Base-by-base conservation (phyloP, 2,888 invertebrate genomes). In the Notodonta dromedarius region DNA sequence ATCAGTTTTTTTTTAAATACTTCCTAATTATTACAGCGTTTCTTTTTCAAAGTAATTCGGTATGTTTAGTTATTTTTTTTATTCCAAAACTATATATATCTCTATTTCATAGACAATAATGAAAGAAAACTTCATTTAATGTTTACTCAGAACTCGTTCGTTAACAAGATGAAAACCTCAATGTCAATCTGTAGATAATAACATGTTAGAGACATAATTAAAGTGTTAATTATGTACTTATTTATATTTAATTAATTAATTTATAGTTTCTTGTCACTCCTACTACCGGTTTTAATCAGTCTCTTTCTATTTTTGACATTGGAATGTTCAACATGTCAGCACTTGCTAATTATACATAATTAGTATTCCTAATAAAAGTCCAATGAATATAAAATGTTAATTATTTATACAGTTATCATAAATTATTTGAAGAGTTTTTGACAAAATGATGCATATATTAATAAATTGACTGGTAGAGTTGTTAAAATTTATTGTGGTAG, bases 301-400 rank as follows among this genome's bases (percentile, higher is more conserved):
- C n/a, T n/a, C 5, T 48, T n/a, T 48, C 50, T 50, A 8, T 50
- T 16, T 11, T 9, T 5, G 9, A 50, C 16, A 50, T 50, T 16
- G 48, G 48, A 48, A 48, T 48, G 48, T 48, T 8, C 11, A 50
- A 50, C 8, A 50, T 14, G 16, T 50, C 50, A 8, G 14, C 50
- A 50, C 35, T 35, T 53, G n/a, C 7, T 53, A 35, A 53, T 53
- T 53, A 52, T n/a, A 13, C 32, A 35, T 53, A 53, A 53, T 53
- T 53, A 53, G 16, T n/a, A 6, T 13, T 35, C 35, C 32, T 4
- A 13, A 13, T 53, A 53, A n/a, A 35, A 32, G 13, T 53, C 32
- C 8, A 5, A 53, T 35, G 24, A 53, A 11, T 50, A 14, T 50
- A 35, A 32, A 53, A 53, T 35, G 35, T 53, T 53, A 7, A 53